Evolutionary conservation across 2,797 vertebrate species (phyloP).

Genomic region (Danio jaintianensis): DNA sequence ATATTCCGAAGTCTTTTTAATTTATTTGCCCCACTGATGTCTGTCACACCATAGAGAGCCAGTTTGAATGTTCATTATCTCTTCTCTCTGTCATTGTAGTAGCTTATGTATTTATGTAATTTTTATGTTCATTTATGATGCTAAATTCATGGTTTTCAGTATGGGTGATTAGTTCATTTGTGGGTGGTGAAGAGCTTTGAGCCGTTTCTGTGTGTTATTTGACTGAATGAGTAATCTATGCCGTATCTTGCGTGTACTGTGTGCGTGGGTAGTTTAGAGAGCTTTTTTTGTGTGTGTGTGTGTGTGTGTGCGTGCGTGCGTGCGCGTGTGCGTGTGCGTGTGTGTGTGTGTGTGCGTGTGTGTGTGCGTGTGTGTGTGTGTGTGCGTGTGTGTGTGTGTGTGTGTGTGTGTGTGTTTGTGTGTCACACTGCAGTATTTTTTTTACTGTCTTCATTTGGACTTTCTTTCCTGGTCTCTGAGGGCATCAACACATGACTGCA

Average conservation of each 20-base stretch:
- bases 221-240: constrained; percentile 19
- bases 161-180: constrained; percentile 11
- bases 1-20: neutral
- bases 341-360: neutral
- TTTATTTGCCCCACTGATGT: neutral
- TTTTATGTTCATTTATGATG: constrained; percentile 19
- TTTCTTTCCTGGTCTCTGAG: constrained; percentile 22
- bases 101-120: constrained; percentile 14
- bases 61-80: neutral
- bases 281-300: neutral
- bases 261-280: constrained; percentile 22
- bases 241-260: neutral
- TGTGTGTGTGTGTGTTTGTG: neutral
- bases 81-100: neutral
- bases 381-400: neutral
- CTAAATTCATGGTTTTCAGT: constrained; percentile 10
- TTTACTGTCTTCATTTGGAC: constrained; percentile 22
- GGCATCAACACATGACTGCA: constrained; percentile 50
- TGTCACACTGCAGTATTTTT: constrained; percentile 11
- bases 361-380: constrained; percentile 1
- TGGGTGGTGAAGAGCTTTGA: constrained; percentile 28
- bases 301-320: neutral
- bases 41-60: neutral
- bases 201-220: constrained; percentile 14
- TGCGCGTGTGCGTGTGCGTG: too few species aligned